Evolutionary conservation across 1,140 invertebrate species (phyloP), one percentile per base, ranked within the genome.

Genomic region (Planococcus citri): DNA sequence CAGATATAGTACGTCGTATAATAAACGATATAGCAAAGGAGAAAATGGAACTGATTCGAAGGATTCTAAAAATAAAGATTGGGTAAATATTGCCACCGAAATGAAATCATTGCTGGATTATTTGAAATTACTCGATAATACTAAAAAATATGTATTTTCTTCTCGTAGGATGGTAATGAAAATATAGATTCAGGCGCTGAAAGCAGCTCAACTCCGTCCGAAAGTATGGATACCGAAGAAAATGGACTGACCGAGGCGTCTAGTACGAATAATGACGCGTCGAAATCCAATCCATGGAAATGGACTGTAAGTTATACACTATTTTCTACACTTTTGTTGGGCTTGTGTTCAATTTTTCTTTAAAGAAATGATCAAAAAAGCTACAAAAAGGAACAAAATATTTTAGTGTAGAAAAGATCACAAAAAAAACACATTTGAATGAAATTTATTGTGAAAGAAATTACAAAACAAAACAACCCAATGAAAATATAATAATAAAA

Each of bases 221-320:
- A 78, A 33, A 72, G 70, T n/a, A 51, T 25, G 69, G 73, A 72
- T 67, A 73, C 68, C 25, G 70, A 70, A 69, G 73, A 41, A 72
- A 60, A 73, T 73, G 64, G 74, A 76, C 29, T 73, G 70, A 24
- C 76, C 77, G 68, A 73, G 75, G 58, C 75, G 74, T 71, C 70
- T 68, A 67, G 71, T 74, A 68, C 61, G 72, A 58, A 82, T 27
- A 25, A 83, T 58, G 78, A 82, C 4, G 24, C 73, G 57, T 81
- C 83, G 14, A 84, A 82, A 74, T 78, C 86, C n/a, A 86, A 88
- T 78, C 87, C 87, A 17, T 79, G 87, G 6, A 88, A 88, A 77
- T 90, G 88, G 88, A 88, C 81, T 73, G 87, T 89, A 81, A 80
- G 82, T 78, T 70, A 61, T 72, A n/a, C n/a, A n/a, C n/a, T 68